phyloP scores from a whole-genome alignment of 1,140 invertebrate genomes.

The Lepidurus apus region DNA sequence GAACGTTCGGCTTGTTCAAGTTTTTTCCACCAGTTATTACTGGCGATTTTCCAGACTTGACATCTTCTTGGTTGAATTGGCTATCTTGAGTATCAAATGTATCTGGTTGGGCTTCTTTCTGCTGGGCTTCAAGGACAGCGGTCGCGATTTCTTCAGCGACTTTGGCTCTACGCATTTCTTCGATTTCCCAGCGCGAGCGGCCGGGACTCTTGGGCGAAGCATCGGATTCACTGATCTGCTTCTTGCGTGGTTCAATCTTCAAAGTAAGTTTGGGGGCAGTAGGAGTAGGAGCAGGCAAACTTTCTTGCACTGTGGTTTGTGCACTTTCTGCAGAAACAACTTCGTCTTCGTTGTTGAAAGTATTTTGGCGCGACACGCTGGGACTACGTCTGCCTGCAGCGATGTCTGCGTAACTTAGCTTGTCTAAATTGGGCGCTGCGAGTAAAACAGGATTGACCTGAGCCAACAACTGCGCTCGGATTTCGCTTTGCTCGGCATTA shows the following conservation, averaged over 20 bases:
- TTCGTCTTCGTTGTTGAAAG: slow-evolving; percentile 17
- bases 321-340: slow-evolving; percentile 33
- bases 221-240: background rate
- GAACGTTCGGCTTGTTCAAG: background rate
- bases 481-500: background rate
- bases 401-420: slow-evolving; percentile 52
- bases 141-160: background rate
- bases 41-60: background rate
- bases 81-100: background rate
- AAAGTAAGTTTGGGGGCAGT: background rate
- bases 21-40: background rate
- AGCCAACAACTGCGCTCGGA: background rate
- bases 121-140: background rate
- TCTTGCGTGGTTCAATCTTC: slow-evolving; percentile 26
- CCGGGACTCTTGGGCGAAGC: slow-evolving; percentile 27
- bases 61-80: background rate
- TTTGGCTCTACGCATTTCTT: slow-evolving; percentile 25
- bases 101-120: background rate
- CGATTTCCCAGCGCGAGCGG: slow-evolving; percentile 31
- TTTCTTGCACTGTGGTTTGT: background rate
- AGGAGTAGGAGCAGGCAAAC: background rate
- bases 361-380: slow-evolving; percentile 31
- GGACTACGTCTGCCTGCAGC: slow-evolving; percentile 50
- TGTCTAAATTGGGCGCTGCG: slow-evolving; percentile 18
- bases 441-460: slow-evolving; percentile 19